Conservation (phyloP, 2,113 vertebrate genomes). For the Catagonus wagneri region DNA sequence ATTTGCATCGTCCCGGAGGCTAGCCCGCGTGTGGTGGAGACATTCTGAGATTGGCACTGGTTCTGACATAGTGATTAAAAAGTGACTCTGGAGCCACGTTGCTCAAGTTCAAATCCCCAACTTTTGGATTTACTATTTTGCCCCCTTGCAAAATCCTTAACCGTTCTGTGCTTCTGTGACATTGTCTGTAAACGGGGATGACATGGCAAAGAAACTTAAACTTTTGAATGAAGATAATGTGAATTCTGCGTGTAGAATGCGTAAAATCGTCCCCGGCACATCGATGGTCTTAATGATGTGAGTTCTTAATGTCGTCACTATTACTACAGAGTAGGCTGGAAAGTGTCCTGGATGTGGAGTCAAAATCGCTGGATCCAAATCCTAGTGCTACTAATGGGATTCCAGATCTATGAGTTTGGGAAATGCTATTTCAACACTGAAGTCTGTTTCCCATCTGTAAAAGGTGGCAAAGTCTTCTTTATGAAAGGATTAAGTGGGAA, state of each 20-base stretch:
- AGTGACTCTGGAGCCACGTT: background rate
- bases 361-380: background rate
- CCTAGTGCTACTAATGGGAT: background rate
- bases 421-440: background rate
- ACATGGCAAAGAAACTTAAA: background rate
- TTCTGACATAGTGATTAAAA: background rate
- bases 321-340: background rate
- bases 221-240: conserved; percentile 5
- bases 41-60: background rate
- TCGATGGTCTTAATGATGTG: too few species aligned
- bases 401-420: background rate
- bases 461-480: background rate
- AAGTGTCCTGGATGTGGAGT: background rate
- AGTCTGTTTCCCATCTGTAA: background rate
- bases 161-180: background rate
- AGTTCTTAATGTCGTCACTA: background rate
- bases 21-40: background rate
- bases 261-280: background rate
- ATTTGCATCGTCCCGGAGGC: background rate
- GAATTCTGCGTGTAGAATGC: background rate
- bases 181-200: background rate
- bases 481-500: background rate
- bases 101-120: background rate
- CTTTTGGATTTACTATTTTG: background rate
- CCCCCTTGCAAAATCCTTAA: background rate